These are phyloP conservation scores for Astropecten irregularis DNA, from an alignment of 53 echinoderm and acorn worm genomes.

Conservation along the genomic window DNA sequence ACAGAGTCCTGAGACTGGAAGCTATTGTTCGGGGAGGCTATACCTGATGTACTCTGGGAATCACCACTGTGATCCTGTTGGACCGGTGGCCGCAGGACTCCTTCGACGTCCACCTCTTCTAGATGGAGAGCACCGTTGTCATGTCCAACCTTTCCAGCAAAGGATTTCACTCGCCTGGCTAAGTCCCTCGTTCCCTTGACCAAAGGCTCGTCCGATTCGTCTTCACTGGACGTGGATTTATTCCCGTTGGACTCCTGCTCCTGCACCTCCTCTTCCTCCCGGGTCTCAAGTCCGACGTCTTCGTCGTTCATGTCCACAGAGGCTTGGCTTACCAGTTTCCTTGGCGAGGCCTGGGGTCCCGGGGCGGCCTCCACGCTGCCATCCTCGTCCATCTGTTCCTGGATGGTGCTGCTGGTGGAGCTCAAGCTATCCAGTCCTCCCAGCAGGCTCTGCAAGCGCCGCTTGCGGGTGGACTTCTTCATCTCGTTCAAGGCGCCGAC, in stretches of 20 bases:
- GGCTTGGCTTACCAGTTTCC: not conserved
- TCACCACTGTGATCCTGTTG: constrained; percentile 68
- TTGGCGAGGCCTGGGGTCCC: not conserved
- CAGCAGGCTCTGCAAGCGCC: constrained; percentile 48
- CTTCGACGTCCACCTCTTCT: constrained; percentile 22
- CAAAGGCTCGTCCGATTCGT: constrained; percentile 43
- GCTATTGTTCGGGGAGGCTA: constrained; percentile 93
- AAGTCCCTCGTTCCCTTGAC: not conserved
- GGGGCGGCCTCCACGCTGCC: not conserved
- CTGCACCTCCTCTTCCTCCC: not conserved
- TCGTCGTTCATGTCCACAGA: constrained; percentile 35
- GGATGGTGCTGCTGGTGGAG: constrained; percentile 24
- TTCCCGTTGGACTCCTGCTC: constrained; percentile 54
- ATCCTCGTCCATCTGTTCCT: constrained; percentile 43
- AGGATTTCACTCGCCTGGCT: constrained; percentile 27
- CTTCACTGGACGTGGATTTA: constrained; percentile 50
- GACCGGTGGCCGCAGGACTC: not conserved
- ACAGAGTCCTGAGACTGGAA: constrained; percentile 98
- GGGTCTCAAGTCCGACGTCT: constrained; percentile 1
- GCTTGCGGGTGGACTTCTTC: constrained; percentile 75
- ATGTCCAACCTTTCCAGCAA: constrained; percentile 16
- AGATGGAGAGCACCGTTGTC: constrained; percentile 31
- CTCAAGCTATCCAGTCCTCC: not conserved
- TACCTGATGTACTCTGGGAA: constrained; percentile 91
- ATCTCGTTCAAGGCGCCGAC: constrained; percentile 91